A percentile compares a stretch with the other conserved stretches of the same genome.
These are phyloP conservation scores for Phainopepla nitens DNA, from an alignment of 2,113 vertebrate genomes.

Conservation along the genomic window DNA sequence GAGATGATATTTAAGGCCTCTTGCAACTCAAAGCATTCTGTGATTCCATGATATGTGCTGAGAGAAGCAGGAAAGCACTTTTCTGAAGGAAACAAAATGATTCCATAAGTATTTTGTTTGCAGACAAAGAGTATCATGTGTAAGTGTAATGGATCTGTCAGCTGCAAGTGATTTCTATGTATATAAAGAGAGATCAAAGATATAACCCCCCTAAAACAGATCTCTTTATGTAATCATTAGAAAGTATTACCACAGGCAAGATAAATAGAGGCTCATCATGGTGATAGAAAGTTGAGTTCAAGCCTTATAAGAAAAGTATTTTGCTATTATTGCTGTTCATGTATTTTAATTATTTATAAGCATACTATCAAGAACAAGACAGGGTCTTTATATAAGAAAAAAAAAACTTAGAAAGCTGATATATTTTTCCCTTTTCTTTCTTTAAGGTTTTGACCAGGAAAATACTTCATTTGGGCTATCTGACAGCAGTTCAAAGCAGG, in stretches of 20 bases:
- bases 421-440: background rate
- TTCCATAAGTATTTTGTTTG: constrained; percentile 14
- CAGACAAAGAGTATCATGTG: background rate
- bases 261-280: background rate
- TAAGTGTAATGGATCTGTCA: background rate
- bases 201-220: background rate
- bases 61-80: constrained; percentile 1
- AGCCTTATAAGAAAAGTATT: background rate
- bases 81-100: background rate
- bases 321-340: background rate
- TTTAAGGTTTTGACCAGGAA: background rate
- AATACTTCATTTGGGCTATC: background rate
- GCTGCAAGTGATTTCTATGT: background rate
- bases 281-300: constrained; percentile 8
- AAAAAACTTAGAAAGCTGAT: background rate
- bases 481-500: background rate
- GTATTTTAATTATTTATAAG: constrained; percentile 1
- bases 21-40: background rate
- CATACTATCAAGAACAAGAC: background rate
- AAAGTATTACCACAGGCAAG: background rate
- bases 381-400: background rate
- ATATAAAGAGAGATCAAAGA: constrained; percentile 24
- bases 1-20: background rate
- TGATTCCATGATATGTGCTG: background rate
- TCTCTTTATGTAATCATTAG: constrained; percentile 8